A percentile compares a stretch with the other conserved stretches of the same genome.
phyloP scores from a whole-genome alignment of 2,797 vertebrate genomes.

The Xerus rutilus region DNA sequence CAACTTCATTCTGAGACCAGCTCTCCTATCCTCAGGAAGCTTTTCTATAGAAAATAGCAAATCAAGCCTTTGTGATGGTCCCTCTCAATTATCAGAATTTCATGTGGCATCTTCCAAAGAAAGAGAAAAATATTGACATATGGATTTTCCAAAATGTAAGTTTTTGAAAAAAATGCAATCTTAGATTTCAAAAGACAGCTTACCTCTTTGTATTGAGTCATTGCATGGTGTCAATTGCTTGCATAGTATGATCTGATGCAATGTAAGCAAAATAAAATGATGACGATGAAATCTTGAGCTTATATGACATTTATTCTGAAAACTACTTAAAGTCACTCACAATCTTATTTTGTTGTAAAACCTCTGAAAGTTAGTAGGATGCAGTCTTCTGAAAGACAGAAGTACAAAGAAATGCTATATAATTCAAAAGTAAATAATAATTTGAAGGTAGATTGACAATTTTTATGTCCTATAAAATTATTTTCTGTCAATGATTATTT shows the following conservation, averaged over 20 bases:
- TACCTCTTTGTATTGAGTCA: neutral
- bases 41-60: slow-evolving; percentile 73
- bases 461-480: neutral
- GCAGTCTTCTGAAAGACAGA: neutral
- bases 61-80: slow-evolving; percentile 73
- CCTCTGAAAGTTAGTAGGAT: neutral
- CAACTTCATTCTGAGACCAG: slow-evolving; percentile 74
- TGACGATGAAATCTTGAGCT: neutral
- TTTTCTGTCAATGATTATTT: neutral
- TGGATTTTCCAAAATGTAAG: neutral
- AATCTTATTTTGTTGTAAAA: neutral
- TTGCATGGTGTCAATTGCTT: neutral
- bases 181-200: slow-evolving; percentile 53
- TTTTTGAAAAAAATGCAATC: slow-evolving; percentile 46
- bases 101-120: slow-evolving; percentile 58
- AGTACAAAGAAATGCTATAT: neutral
- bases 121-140: slow-evolving; percentile 46
- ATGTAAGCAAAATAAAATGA: neutral
- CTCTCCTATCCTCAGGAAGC: slow-evolving; percentile 53
- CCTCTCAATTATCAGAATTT: slow-evolving; percentile 72
- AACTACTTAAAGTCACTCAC: neutral
- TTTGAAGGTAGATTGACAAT: neutral
- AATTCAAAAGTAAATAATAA: neutral
- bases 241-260: neutral
- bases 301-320: neutral